A percentile compares a stretch with the other conserved stretches of the same genome.
Evolutionary conservation across 2,888 invertebrate species (phyloP).

Genomic region (Eustalomyia histrio): DNA sequence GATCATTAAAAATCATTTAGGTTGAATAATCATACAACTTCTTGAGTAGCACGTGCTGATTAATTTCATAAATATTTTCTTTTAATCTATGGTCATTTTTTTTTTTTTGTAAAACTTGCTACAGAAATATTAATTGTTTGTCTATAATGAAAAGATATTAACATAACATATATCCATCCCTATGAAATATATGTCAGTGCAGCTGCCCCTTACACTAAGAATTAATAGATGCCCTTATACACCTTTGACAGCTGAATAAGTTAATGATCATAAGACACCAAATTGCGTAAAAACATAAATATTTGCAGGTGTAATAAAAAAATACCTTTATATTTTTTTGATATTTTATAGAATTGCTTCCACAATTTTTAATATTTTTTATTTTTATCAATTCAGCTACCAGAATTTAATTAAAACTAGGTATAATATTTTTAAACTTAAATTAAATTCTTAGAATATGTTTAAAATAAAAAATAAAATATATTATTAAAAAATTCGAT

Average conservation of each 20-base stretch:
- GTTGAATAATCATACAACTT: not conserved
- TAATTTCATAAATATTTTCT: constrained; percentile 21
- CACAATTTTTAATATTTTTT: too few relatives aligned
- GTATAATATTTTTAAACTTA: too few relatives aligned
- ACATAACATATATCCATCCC: constrained; percentile 15
- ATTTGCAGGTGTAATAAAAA: constrained; percentile 32
- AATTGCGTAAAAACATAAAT: constrained; percentile 32
- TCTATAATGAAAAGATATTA: constrained; percentile 47
- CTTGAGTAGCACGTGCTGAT: constrained; percentile 48
- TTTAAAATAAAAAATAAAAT: too few relatives aligned
- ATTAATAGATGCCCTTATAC: constrained; percentile 6
- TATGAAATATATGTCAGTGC: constrained; percentile 35
- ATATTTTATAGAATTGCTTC: not conserved
- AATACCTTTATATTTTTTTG: constrained; percentile 13
- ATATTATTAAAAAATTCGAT: too few relatives aligned
- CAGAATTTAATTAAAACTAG: too few relatives aligned
- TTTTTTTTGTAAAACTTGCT: not conserved
- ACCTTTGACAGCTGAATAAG: constrained; percentile 50
- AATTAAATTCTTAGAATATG: too few relatives aligned
- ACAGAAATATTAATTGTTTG: constrained; percentile 18
- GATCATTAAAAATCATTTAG: constrained; percentile 44
- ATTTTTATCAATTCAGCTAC: too few relatives aligned
- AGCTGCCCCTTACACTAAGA: constrained; percentile 35
- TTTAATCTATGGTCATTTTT: constrained; percentile 15
- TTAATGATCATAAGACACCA: constrained; percentile 29